Percentiles rank a stretch among this genome's conserved stretches.
phyloP scores from a whole-genome alignment of 2,888 invertebrate genomes.

The Criorhina ranunculi region DNA sequence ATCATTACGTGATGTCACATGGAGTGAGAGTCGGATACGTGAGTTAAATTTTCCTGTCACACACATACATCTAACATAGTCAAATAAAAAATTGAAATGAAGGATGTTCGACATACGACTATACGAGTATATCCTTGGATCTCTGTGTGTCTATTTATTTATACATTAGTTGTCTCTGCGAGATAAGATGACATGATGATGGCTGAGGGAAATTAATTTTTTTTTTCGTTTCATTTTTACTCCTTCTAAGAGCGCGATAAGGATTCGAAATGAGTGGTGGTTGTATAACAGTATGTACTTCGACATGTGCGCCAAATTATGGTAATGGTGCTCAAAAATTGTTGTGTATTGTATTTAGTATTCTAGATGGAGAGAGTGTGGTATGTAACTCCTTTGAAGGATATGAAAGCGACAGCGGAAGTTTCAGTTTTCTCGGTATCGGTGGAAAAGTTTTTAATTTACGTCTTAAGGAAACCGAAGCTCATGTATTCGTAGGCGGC shows the following conservation, averaged over 20 bases:
- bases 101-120: background rate
- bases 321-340: slow-evolving; percentile 41
- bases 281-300: background rate
- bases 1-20: slow-evolving; percentile 49
- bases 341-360: slow-evolving; percentile 7
- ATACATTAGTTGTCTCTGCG: slow-evolving; percentile 49
- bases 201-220: slow-evolving; percentile 58
- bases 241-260: slow-evolving; percentile 9
- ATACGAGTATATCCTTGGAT: slow-evolving; percentile 9
- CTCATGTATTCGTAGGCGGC: background rate
- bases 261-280: background rate
- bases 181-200: slow-evolving; percentile 47
- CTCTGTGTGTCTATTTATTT: slow-evolving; percentile 48
- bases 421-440: slow-evolving; percentile 1
- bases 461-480: slow-evolving; percentile 22
- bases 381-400: background rate
- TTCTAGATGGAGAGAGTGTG: background rate
- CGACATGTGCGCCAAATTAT: slow-evolving; percentile 28
- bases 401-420: slow-evolving; percentile 5
- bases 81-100: slow-evolving; percentile 28
- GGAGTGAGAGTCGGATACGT: slow-evolving; percentile 16
- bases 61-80: slow-evolving; percentile 2
- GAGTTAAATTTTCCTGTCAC: slow-evolving; percentile 13
- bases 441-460: slow-evolving; percentile 29
- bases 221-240: slow-evolving; percentile 22